phyloP scores from a whole-genome alignment of 2,888 invertebrate genomes.

The Elmis aenea region DNA sequence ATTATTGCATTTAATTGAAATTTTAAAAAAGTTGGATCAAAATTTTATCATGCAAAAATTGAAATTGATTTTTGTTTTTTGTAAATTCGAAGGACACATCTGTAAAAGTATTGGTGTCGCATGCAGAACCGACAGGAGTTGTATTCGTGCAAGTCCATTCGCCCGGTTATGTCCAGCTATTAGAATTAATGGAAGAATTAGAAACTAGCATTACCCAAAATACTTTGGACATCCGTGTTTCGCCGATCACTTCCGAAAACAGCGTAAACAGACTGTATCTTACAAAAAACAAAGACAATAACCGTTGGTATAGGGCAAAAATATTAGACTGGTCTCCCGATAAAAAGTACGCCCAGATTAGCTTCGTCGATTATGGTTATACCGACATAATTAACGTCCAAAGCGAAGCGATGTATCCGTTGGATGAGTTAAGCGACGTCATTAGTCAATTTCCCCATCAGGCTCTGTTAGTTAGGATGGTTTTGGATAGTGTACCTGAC shows the following conservation, averaged over 20 bases:
- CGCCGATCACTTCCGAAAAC: conserved; percentile 31
- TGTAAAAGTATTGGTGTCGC: conserved; percentile 42
- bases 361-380: conserved; percentile 54
- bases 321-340: conserved; percentile 44
- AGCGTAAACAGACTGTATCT: conserved; percentile 48
- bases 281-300: conserved; percentile 42
- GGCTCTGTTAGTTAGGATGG: conserved; percentile 38
- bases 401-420: conserved; percentile 45
- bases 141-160: conserved; percentile 46
- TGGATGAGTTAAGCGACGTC: conserved; percentile 46
- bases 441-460: conserved; percentile 46
- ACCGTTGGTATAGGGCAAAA: conserved; percentile 49
- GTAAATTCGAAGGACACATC: conserved; percentile 34
- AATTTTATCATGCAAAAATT: background rate
- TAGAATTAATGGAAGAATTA: conserved; percentile 33
- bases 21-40: too few relatives aligned
- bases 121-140: conserved; percentile 44
- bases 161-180: conserved; percentile 36
- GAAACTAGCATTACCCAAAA: conserved; percentile 26
- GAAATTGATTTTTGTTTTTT: conserved; percentile 14
- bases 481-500: conserved; percentile 34
- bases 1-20: background rate
- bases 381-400: conserved; percentile 42
- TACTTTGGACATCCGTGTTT: conserved; percentile 16
- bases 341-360: conserved; percentile 46